These are phyloP conservation scores for Sebastes jordani DNA, from an alignment of 2,797 vertebrate species.

Conservation along the genomic window DNA sequence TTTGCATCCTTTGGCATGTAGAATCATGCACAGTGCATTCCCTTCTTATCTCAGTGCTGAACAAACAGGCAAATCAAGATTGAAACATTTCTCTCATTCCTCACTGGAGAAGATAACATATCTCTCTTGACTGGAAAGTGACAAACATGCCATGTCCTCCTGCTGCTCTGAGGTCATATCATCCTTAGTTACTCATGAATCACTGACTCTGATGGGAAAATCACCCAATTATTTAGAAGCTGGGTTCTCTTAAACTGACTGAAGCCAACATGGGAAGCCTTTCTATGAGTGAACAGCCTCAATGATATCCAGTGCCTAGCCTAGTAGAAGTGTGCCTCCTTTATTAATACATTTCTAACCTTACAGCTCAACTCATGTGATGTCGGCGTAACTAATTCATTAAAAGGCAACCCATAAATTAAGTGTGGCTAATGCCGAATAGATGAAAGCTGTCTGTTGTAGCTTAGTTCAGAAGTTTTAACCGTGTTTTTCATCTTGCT, in stretches of 20 bases:
- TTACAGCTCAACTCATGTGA: neutral
- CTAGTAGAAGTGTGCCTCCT: neutral
- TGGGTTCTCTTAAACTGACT: neutral
- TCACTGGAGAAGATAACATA: neutral
- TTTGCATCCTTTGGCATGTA: constrained; percentile 21
- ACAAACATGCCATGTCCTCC: neutral
- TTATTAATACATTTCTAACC: neutral
- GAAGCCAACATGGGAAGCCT: neutral
- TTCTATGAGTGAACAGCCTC: neutral
- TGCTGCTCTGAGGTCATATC: neutral
- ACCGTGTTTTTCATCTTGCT: neutral
- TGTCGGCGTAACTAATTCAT: neutral
- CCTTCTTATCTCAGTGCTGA: constrained; percentile 24
- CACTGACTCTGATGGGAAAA: neutral
- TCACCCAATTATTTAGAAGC: neutral
- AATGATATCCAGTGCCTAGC: neutral
- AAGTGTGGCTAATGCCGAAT: neutral
- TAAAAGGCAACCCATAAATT: neutral
- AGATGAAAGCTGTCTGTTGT: neutral
- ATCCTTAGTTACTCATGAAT: neutral
- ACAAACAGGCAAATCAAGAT: neutral
- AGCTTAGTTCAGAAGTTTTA: neutral
- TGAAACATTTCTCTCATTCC: constrained; percentile 6
- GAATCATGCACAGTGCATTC: constrained; percentile 14
- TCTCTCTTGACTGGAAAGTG: neutral